Evolutionary conservation across 2,113 vertebrate species (phyloP).

Genomic region (Chionomys nivalis): DNA sequence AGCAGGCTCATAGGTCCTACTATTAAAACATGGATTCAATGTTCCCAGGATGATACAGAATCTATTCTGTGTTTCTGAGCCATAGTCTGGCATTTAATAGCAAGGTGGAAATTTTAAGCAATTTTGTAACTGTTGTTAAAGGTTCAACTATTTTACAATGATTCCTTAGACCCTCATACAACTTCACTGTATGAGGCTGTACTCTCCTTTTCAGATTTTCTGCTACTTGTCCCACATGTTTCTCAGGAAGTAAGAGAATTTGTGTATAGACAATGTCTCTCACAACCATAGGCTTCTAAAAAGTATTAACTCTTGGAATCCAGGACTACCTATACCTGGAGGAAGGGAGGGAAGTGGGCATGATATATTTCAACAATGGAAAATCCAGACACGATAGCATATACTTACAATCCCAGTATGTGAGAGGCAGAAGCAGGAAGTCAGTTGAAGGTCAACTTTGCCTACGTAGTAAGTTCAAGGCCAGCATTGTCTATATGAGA

Average conservation of each 20-base stretch:
- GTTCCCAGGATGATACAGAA: background rate
- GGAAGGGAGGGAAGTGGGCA: background rate
- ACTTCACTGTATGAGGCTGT: background rate
- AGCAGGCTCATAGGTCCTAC: background rate
- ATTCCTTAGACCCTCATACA: background rate
- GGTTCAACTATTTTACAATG: slow-evolving; percentile 39
- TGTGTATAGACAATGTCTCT: background rate
- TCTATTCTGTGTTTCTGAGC: background rate
- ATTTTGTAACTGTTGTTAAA: slow-evolving; percentile 26
- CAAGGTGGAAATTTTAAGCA: slow-evolving; percentile 34
- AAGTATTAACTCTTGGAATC: slow-evolving; percentile 30
- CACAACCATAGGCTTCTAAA: background rate
- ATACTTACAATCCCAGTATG: background rate
- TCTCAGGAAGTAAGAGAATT: slow-evolving; percentile 40
- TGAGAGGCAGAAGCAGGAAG: background rate
- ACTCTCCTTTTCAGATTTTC: slow-evolving; percentile 5
- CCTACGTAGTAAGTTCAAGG: background rate
- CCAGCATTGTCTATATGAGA: background rate
- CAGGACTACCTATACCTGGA: background rate
- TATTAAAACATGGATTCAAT: background rate
- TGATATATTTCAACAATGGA: background rate
- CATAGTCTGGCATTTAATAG: background rate
- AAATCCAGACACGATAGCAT: background rate
- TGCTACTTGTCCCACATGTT: background rate
- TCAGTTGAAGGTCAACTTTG: background rate